Base-by-base conservation (phyloP, 2,888 invertebrate genomes). In the Aphelenchoides bicaudatus region DNA sequence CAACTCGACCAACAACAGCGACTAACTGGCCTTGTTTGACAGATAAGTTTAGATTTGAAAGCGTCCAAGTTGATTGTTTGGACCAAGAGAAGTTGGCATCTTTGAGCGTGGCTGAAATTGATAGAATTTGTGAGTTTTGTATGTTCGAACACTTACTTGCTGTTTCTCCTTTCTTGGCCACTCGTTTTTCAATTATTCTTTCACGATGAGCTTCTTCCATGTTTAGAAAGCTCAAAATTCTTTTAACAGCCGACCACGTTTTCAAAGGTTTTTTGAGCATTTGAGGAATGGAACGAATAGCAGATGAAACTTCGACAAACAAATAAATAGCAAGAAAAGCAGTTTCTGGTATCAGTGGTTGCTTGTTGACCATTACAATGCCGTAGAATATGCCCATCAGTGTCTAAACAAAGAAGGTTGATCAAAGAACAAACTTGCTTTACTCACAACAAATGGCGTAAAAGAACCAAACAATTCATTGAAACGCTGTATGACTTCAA, bases 271-370 rank as follows among this genome's bases (percentile, higher is more conserved):
- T 37, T 6, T 65, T 62, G 62, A 81, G 77, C 39, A 82, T 69
- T 68, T 75, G 75, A 0, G 83, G 82, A 53, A 91, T 19, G 29
- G 27, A n/a, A 43, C 25, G 13, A 48, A 46, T 21, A 27, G 25
- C n/a, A 13, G 23, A 13, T 19, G n/a, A n/a, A n/a, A n/a, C n/a
- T n/a, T n/a, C n/a, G n/a, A n/a, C 88, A 84, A 91, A 91, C 72
- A 91, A 83, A 38, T 89, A 85, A 77, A 91, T 84, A 67, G 90
- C 87, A 55, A 91, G 90, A 82, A 91, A 91, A 1, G 73, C 71
- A 47, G 68, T 65, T 63, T 73, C 67, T 21, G 90, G 86, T 74
- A 87, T 88, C 80, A 91, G 83, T 66, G 87, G 80, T 82, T 90
- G 85, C 0, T 69, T 69, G 30, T 79, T 75, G 6, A 75, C 81